phyloP scores from a whole-genome alignment of 2,888 invertebrate genomes.

The Eupithecia abbreviata region DNA sequence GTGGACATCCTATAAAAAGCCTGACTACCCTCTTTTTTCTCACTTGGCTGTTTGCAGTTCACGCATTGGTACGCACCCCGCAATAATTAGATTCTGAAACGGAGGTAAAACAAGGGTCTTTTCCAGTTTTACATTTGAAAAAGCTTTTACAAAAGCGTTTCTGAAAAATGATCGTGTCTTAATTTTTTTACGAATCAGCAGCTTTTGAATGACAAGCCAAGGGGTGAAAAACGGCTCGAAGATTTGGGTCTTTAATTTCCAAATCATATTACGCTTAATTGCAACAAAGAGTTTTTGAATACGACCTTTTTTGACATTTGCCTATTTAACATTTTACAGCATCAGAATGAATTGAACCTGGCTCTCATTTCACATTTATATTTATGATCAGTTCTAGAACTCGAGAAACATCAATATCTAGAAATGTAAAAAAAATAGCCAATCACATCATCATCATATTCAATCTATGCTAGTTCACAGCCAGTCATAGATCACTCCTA shows the following conservation, averaged over 20 bases:
- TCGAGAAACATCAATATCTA: too few relatives aligned
- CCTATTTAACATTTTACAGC: too few relatives aligned
- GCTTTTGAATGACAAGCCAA: constrained; percentile 34
- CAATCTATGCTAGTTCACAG: too few relatives aligned
- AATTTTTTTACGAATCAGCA: constrained; percentile 42
- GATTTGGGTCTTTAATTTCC: not conserved
- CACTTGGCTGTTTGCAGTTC: constrained; percentile 36
- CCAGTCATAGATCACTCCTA: too few relatives aligned
- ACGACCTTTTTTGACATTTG: not conserved
- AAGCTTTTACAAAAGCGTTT: constrained; percentile 32
- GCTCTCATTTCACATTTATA: too few relatives aligned
- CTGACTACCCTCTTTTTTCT: constrained; percentile 21
- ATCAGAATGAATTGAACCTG: too few relatives aligned
- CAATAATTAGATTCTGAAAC: constrained; percentile 50
- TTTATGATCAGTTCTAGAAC: too few relatives aligned
- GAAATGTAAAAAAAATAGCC: too few relatives aligned
- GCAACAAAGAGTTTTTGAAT: not conserved
- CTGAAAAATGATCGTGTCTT: constrained; percentile 32
- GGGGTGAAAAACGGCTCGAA: constrained; percentile 13
- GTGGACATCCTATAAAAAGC: constrained; percentile 3
- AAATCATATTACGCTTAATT: not conserved
- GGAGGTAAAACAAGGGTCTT: constrained; percentile 38
- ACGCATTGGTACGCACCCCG: constrained; percentile 37
- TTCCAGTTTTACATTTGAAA: constrained; percentile 33
- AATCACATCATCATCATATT: too few relatives aligned